Conservation (phyloP, 2,888 invertebrate species). For the Branchellion lobata region DNA sequence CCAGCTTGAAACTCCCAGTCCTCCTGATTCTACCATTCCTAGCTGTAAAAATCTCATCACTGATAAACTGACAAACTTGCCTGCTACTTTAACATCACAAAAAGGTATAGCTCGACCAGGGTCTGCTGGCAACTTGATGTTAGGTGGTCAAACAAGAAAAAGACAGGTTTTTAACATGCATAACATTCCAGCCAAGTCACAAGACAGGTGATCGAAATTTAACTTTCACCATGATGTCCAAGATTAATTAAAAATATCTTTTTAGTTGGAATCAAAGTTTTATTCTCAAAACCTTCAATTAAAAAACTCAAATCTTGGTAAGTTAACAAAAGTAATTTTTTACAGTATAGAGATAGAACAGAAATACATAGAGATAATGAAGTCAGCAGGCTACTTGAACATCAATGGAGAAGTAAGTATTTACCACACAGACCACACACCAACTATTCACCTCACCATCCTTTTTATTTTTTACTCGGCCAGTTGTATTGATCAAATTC, state of each 20-base stretch:
- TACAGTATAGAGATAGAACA: slow-evolving; percentile 70
- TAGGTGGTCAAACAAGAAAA: slow-evolving; percentile 26
- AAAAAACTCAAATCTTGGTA: too few species aligned
- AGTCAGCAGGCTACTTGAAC: slow-evolving; percentile 84
- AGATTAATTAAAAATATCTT: too few species aligned
- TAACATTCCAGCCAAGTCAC: slow-evolving; percentile 26
- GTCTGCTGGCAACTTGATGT: slow-evolving; percentile 28
- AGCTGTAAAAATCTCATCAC: not conserved
- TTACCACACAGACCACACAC: not conserved
- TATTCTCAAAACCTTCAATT: not conserved
- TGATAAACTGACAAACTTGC: not conserved
- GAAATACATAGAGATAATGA: slow-evolving; percentile 86
- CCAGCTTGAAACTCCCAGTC: slow-evolving; percentile 35
- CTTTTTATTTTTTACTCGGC: not conserved
- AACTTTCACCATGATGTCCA: too few species aligned
- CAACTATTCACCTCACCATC: not conserved
- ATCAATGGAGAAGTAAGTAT: slow-evolving; percentile 70
- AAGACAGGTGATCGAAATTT: slow-evolving; percentile 22
- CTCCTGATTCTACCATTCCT: not conserved
- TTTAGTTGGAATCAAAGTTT: too few species aligned
- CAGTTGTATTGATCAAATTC: not conserved
- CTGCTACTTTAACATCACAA: not conserved
- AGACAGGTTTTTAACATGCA: slow-evolving; percentile 14
- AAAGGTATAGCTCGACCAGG: slow-evolving; percentile 3
- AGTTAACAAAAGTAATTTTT: slow-evolving; percentile 1